Base-by-base conservation (phyloP, 1,140 invertebrate species). In the Drosophila biarmipes region DNA sequence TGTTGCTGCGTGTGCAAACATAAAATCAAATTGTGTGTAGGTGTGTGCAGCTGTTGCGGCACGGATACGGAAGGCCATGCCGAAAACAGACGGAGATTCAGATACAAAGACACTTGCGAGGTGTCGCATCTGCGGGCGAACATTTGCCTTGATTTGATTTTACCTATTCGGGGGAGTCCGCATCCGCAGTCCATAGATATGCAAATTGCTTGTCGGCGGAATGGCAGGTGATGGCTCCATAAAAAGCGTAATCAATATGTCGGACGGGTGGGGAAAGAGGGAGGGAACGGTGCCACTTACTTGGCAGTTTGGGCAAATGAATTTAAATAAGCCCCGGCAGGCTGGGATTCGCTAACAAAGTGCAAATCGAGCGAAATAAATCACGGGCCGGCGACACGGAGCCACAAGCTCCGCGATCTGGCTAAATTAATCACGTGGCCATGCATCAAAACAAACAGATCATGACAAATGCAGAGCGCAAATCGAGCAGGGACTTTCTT, bases 1-100 rank as follows among this genome's bases (percentile, higher is more conserved):
- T 89, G 84, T 84, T 89, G 84, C 84, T 89, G 79, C 79, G 84
- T 89, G 79, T 89, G 76, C 84, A 89, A 89, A 89, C 84, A 89
- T 89, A 89, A 89, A 89, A 89, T 89, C 84, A 79, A 89, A 89
- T 87, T 89, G 84, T 79, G 52, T 64, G 63, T 79, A 89, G 75
- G 63, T 82, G 76, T 73, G 63, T 67, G 73, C 74, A 82, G 73
- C 58, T 80, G 78, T 73, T 73, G 64, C 73, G 55, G 37, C 38
- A 63, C 42, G 48, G 67, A 56, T 54, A 61, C 64, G 66, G 21
- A 34, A 51, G 57, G 58, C 73, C n/a, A n/a, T 21, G 15, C 46
- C 54, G 21, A 14, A 29, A 35, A 29, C 56, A 49, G 45, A 49
- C 24, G 8, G 24, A 48, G 40, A 58, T 43, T 49, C 56, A 38